Base-by-base conservation (phyloP, 2,797 vertebrate species). In the Anguilla marmorata region DNA sequence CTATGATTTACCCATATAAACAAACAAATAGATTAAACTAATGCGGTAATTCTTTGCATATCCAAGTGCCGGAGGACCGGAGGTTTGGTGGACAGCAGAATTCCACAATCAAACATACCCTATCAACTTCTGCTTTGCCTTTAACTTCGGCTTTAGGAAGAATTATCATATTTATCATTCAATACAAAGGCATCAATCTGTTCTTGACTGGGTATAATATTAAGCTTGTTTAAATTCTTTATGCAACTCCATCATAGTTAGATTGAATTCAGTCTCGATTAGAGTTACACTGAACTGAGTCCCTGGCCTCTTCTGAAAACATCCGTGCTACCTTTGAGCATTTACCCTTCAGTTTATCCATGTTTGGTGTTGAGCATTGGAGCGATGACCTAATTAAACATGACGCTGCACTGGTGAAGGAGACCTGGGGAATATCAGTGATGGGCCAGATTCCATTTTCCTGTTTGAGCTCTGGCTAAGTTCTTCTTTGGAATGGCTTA, bases 91-190 rank as follows among this genome's bases (percentile, higher is more conserved):
- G 82, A 84, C 79, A 21, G 41, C 45, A 50, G 79, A 96, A 97
- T 93, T 93, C 95, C 93, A 90, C 92, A 89, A 94, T 96, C 93
- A 93, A 69, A 88, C 89, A 21, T 21, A 48, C 3, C 21, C 79
- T 1, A n/a, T 19, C 37, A 48, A 19, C 79, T 24, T 74, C 27
- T 74, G 72, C 33, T 79, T 37, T 41, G 16, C 33, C 74, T 37
- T 41, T 41, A 19, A 72, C 0, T 9, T 21, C 3, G 24, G 16
- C 60, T 6, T 72, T 27, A 33, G 27, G 27, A 72, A 41, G 33
- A 14, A 79, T 37, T 41, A 79, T 45, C 41, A 3, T 19, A 5
- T 79, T 79, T 79, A 19, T 79, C 5, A 19, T 24, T 14, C 14
- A 79, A 45, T 19, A 41, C n/a, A 30, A 72, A 30, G 27, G 19